Evolutionary conservation across 2,888 invertebrate species (phyloP).

Genomic region (Ennomos quercinarius): DNA sequence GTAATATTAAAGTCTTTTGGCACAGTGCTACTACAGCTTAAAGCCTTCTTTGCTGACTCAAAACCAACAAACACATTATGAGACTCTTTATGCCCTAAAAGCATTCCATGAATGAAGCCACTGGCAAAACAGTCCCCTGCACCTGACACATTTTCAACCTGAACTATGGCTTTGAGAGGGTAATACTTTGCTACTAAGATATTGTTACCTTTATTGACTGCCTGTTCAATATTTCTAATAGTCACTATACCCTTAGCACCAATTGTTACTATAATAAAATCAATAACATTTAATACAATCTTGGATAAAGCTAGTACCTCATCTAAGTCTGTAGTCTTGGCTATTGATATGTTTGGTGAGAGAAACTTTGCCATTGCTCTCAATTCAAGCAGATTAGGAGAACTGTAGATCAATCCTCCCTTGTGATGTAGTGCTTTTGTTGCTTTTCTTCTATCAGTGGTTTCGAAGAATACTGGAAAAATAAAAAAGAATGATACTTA

Average conservation of each 20-base stretch:
- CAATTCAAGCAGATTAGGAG: constrained; percentile 93
- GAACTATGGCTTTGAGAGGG: constrained; percentile 61
- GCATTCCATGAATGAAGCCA: constrained; percentile 88
- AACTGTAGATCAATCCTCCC: constrained; percentile 86
- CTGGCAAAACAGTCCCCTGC: constrained; percentile 92
- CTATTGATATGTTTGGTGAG: constrained; percentile 51
- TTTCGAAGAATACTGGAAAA: constrained; percentile 94
- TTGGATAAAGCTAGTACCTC: constrained; percentile 62
- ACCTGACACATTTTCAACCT: constrained; percentile 91
- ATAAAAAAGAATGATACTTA: constrained; percentile 37
- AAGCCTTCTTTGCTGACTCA: constrained; percentile 85
- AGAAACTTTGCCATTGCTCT: constrained; percentile 87
- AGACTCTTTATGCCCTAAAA: constrained; percentile 83
- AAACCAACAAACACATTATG: constrained; percentile 87
- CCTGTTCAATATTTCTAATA: constrained; percentile 48
- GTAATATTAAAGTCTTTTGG: constrained; percentile 59
- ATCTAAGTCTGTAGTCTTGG: constrained; percentile 42
- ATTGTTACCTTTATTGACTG: constrained; percentile 11
- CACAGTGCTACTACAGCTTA: constrained; percentile 86
- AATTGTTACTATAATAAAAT: constrained; percentile 87
- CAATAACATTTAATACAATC: constrained; percentile 76
- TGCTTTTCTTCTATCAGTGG: constrained; percentile 93
- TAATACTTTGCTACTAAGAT: constrained; percentile 60
- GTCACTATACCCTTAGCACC: constrained; percentile 86
- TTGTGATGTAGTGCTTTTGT: constrained; percentile 87